Base-by-base conservation (phyloP, 1,140 invertebrate species). In the Eupristina koningsbergeri region DNA sequence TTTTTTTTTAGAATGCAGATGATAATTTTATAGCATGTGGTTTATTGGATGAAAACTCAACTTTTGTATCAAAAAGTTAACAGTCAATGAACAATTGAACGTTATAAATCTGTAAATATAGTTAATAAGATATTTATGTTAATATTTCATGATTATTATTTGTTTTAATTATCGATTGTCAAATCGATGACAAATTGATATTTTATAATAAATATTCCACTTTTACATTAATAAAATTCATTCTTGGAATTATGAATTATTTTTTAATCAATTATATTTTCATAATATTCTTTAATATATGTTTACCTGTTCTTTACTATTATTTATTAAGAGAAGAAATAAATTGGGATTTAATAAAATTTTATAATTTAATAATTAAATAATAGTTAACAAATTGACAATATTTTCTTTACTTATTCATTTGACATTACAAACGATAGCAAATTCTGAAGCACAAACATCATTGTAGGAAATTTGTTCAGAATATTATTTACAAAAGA, bases 1-100 rank as follows among this genome's bases (percentile, higher is more conserved):
- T 45, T 26, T 71, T 41, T 64, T 79, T 74, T 50, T 22, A 84
- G 83, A 73, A 50, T 36, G 64, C 39, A 11, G 78, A 80, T 0
- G 83, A 84, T 0, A 80, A 80, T 67, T 84, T 75, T 50, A 76
- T 84, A 34, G 67, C 83, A 2, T 84, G 83, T 67, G 83, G 76
- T 36, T 36, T 84, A 41, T 76, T 84, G 39, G 78, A 84, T 71
- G 82, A 71, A 50, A 64, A 39, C 34, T 34, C 67, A 74, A 36
- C 36, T 61, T 74, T 84, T 63, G 77, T 34, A 63, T 39, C 45
- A 34, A 80, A 80, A 69, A 84, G 78, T 84, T 84, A 80, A 80
- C 39, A 41, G 75, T 69, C 9, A 41, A 41, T 74, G 47, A 36
- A 58, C 5, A 58, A 34, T 8, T 50, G 36, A 61, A 76, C 5